Percentiles rank a stretch among this genome's conserved stretches.
These are phyloP conservation scores for Catocala fraxini DNA, from an alignment of 2,888 invertebrate species.

Conservation along the genomic window DNA sequence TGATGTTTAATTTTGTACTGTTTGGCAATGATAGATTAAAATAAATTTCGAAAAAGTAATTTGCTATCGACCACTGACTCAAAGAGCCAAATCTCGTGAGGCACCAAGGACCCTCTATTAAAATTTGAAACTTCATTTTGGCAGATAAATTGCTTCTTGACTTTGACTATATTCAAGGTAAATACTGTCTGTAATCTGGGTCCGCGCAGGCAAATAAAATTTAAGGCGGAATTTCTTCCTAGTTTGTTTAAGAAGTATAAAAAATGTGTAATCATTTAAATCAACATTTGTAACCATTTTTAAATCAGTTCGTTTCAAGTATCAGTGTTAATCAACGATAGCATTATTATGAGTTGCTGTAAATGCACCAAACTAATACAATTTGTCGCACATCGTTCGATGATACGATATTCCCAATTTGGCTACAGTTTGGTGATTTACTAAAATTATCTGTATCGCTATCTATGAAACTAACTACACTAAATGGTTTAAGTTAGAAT, in stretches of 20 bases:
- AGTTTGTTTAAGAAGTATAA: slow-evolving; percentile 23
- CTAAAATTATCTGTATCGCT: slow-evolving; percentile 43
- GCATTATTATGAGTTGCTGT: slow-evolving; percentile 20
- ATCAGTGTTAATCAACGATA: neutral
- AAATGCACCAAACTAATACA: slow-evolving; percentile 36
- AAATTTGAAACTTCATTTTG: slow-evolving; percentile 85
- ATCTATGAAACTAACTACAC: slow-evolving; percentile 39
- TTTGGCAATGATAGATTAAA: slow-evolving; percentile 56
- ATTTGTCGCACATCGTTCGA: slow-evolving; percentile 43
- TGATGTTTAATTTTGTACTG: slow-evolving; percentile 47
- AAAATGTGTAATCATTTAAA: slow-evolving; percentile 9
- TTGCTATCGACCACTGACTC: slow-evolving; percentile 76
- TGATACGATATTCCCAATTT: slow-evolving; percentile 41
- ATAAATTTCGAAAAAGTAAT: slow-evolving; percentile 78
- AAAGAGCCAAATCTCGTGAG: slow-evolving; percentile 74
- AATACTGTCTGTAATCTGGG: slow-evolving; percentile 76
- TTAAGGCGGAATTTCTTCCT: slow-evolving; percentile 49
- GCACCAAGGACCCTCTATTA: slow-evolving; percentile 74
- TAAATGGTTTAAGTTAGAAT: slow-evolving; percentile 43
- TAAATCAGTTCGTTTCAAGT: neutral
- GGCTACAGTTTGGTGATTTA: slow-evolving; percentile 50
- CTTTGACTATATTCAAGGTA: slow-evolving; percentile 78
- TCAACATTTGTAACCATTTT: neutral
- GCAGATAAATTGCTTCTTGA: slow-evolving; percentile 83
- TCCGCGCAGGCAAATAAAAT: slow-evolving; percentile 72